Conservation (phyloP, 1,140 invertebrate species). For the Polyergus mexicanus region DNA sequence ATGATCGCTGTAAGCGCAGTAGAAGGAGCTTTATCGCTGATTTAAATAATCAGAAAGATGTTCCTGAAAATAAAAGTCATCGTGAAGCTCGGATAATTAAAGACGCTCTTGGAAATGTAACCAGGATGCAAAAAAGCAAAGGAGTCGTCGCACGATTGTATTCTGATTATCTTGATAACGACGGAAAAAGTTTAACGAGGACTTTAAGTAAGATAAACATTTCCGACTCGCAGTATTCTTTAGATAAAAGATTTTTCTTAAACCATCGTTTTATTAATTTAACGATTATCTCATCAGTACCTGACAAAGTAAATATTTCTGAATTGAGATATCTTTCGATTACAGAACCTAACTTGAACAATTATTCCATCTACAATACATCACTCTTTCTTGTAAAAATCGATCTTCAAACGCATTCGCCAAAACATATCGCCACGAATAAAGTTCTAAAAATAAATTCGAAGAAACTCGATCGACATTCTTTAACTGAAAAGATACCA, state of each 20-base stretch:
- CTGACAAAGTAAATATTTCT: not conserved
- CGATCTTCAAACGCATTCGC: not conserved
- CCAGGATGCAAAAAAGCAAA: not conserved
- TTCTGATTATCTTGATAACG: not conserved
- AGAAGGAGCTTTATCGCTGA: slow-evolving; percentile 27
- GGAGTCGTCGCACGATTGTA: not conserved
- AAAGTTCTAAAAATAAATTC: not conserved
- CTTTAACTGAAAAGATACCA: not conserved
- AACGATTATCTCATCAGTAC: not conserved
- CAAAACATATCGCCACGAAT: not conserved
- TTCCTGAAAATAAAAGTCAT: not conserved
- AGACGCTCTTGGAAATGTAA: not conserved
- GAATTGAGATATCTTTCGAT: not conserved
- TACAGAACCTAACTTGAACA: not conserved
- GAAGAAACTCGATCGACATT: not conserved
- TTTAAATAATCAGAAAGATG: not conserved
- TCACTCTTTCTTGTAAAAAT: not conserved
- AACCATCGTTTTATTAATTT: slow-evolving; percentile 19
- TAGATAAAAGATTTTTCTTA: no score
- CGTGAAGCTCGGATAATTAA: not conserved
- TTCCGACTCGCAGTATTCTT: not conserved
- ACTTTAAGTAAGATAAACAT: not conserved
- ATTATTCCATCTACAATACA: not conserved
- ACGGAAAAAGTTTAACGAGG: not conserved
- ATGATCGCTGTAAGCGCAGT: slow-evolving; percentile 62